Percentiles rank a stretch among this genome's conserved stretches.
phyloP scores from a whole-genome alignment of 53 echinoderm and acorn worm genomes.

The Echinarachnius parma region DNA sequence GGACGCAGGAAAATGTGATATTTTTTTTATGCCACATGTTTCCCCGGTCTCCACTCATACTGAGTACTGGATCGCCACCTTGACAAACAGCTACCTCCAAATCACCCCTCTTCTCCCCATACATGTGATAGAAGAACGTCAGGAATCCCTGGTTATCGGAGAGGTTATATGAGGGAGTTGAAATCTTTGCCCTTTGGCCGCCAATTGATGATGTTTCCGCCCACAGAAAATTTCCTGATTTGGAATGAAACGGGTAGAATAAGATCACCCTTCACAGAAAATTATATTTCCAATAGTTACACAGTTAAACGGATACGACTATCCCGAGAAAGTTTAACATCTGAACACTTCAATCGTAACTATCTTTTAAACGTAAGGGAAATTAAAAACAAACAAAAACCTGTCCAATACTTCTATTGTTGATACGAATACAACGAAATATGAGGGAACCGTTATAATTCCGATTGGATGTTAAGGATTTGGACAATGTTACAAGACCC shows the following conservation, averaged over 20 bases:
- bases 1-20: slow-evolving; percentile 10
- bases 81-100: slow-evolving; percentile 5
- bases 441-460: no score
- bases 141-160: slow-evolving; percentile 1
- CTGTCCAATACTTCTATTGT: background rate
- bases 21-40: slow-evolving; percentile 13
- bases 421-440: no score
- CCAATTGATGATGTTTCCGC: background rate
- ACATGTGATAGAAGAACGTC: slow-evolving; percentile 15
- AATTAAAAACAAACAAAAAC: no score
- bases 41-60: background rate
- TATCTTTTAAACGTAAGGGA: background rate
- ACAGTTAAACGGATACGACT: background rate
- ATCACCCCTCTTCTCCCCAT: background rate
- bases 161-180: slow-evolving; percentile 19
- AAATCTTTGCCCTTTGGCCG: background rate
- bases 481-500: background rate
- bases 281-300: background rate
- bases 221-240: slow-evolving; percentile 16
- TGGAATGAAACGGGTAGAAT: background rate
- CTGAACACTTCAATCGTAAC: background rate
- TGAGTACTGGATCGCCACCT: background rate
- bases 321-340: background rate
- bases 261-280: background rate
- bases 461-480: no score